These are phyloP conservation scores for Clarias fuscus DNA, from an alignment of 2,797 vertebrate species.

Conservation along the genomic window DNA sequence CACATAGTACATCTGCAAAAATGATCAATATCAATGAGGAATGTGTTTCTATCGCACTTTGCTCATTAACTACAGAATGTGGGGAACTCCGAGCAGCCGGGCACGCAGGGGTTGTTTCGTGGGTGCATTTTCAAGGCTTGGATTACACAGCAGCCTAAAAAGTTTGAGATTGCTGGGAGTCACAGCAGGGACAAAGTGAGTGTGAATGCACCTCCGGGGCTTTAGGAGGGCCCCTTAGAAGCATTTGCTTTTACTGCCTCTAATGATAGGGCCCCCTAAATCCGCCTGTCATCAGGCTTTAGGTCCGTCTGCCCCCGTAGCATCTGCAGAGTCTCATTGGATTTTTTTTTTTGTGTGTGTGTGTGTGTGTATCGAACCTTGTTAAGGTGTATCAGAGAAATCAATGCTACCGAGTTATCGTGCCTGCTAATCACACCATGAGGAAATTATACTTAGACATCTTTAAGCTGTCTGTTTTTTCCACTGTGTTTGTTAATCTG, in stretches of 20 bases:
- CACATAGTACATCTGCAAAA: conserved; percentile 42
- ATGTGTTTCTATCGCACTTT: conserved; percentile 49
- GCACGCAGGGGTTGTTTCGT: conserved; percentile 50
- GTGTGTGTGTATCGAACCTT: neutral
- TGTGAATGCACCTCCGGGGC: conserved; percentile 53
- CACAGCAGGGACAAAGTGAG: conserved; percentile 47
- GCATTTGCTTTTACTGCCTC: conserved; percentile 58
- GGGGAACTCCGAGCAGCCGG: conserved; percentile 49
- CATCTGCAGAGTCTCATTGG: conserved; percentile 9
- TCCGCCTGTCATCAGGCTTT: conserved; percentile 47
- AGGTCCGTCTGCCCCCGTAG: neutral
- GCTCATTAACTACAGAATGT: conserved; percentile 52
- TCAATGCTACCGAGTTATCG: no score
- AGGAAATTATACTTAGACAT: neutral
- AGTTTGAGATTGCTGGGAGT: conserved; percentile 55
- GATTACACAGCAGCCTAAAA: conserved; percentile 49
- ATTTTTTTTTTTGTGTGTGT: neutral
- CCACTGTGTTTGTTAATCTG: neutral
- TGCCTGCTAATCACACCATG: neutral
- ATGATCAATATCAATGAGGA: conserved; percentile 40
- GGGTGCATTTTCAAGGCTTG: conserved; percentile 52
- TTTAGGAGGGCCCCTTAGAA: conserved; percentile 52
- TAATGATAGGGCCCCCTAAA: conserved; percentile 37
- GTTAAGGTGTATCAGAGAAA: neutral
- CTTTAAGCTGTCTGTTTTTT: neutral